Evolutionary conservation across 1,140 invertebrate species (phyloP).

Genomic region (Panonychus citri): DNA sequence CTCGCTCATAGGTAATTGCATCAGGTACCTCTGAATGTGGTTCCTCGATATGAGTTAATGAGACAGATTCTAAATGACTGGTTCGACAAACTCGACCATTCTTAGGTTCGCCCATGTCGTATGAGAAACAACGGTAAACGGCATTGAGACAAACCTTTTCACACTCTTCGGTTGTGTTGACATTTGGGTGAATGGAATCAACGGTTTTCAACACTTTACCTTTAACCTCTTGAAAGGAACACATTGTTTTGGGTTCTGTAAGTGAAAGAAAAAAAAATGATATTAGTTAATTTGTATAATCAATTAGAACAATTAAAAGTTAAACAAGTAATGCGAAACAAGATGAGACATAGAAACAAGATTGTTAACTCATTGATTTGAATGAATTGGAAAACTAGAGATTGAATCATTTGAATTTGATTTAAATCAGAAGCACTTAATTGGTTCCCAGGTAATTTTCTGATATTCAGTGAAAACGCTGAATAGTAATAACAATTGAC

Average conservation of each 20-base stretch:
- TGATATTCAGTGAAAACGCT: no score
- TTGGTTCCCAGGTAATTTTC: no score
- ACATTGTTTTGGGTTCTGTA: constrained; percentile 28
- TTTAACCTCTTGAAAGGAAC: constrained; percentile 68
- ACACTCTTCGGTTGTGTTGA: constrained; percentile 52
- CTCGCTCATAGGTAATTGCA: constrained; percentile 57
- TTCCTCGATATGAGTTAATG: constrained; percentile 57
- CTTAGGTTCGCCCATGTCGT: constrained; percentile 72
- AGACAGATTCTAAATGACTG: constrained; percentile 69
- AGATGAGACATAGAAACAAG: no score
- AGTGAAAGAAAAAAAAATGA: neutral
- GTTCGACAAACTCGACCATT: constrained; percentile 65
- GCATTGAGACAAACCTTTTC: constrained; percentile 65
- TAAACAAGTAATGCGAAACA: no score
- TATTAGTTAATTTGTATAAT: no score
- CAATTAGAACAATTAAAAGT: no score
- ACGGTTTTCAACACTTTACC: constrained; percentile 76
- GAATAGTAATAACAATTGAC: no score
- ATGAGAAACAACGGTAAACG: constrained; percentile 62
- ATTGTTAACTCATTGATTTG: no score
- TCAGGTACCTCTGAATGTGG: constrained; percentile 69
- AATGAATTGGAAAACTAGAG: no score
- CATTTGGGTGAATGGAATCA: constrained; percentile 63
- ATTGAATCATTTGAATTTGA: no score
- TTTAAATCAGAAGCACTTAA: no score